Evolutionary conservation across 2,888 invertebrate genomes (phyloP), one percentile per base, ranked within the genome.

Genomic region (Smittia aterrima): DNA sequence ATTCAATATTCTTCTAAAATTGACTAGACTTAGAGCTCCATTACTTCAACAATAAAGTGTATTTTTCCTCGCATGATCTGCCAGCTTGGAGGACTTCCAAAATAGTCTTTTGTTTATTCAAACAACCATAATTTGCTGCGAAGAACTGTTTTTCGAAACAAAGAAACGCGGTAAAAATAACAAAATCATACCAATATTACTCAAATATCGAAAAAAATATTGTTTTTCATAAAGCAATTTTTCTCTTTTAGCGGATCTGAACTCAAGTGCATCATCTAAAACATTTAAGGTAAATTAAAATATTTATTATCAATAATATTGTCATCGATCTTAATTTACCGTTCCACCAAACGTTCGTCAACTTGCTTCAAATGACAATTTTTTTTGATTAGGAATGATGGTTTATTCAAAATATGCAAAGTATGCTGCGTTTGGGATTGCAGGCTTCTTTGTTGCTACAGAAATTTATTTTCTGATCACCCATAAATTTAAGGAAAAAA

Each of bases 321-420:
- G n/a, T 32, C 32, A 32, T 32, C 9, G n/a, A 38, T n/a, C 11
- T 47, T 47, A 6, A 47, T n/a, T 47, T 47, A 4, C 9, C 38
- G 9, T 9, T 38, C 6, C 38, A 9, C 4, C 38, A 38, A 38
- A 38, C 38, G 38, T 38, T 38, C 9, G 9, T 38, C 6, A 38
- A 38, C 38, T 38, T 38, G 38, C n/a, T n/a, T n/a, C n/a, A n/a
- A n/a, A n/a, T n/a, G n/a, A n/a, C n/a, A n/a, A n/a, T n/a, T n/a
- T n/a, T 3, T 16, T 2, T 47, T 16, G 47, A 47, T n/a, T 47
- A 6, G n/a, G 16, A 47, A 2, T 24, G 22, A 68, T 68, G 68
- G 25, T 7, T 22, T 53, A 41, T 20, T 68, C 68, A 11, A 68
- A 68, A 68, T 25, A 47, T 16, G 1, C 20, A n/a, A 68, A 68